phyloP scores from a whole-genome alignment of 2,797 vertebrate species.

The Meriones psammophilus region DNA sequence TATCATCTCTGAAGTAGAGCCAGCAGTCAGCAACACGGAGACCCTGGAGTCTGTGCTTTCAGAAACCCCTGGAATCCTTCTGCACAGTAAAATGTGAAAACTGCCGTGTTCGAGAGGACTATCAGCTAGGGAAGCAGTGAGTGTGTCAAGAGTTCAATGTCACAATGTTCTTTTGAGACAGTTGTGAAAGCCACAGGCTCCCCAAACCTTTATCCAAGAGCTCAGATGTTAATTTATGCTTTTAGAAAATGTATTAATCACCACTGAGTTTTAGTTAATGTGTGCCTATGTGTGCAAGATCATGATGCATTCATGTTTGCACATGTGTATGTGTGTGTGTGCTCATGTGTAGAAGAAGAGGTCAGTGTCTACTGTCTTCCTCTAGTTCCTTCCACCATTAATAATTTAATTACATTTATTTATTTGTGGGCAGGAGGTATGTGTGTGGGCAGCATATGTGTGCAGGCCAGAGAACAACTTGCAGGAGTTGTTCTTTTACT shows the following conservation, averaged over 20 bases:
- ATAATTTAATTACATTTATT: not conserved
- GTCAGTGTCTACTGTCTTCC: not conserved
- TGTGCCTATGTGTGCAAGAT: too few relatives aligned
- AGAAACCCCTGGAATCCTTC: accelerated
- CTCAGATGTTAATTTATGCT: not conserved
- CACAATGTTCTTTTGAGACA: not conserved
- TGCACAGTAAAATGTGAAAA: accelerated
- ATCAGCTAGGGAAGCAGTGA: accelerated
- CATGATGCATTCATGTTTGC: too few relatives aligned
- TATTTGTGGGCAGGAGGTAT: not conserved
- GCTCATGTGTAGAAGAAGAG: not conserved
- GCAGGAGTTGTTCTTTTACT: not conserved
- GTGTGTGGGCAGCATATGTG: not conserved
- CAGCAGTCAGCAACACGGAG: too few relatives aligned
- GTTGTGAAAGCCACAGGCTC: too few relatives aligned
- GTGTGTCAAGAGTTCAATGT: accelerated
- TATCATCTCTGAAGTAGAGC: accelerated
- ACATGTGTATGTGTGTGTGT: not conserved
- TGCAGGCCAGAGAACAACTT: not conserved
- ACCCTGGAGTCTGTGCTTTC: not conserved
- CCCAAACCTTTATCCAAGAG: not conserved
- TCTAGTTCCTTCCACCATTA: not conserved
- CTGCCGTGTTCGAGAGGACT: not conserved
- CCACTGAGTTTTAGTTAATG: not conserved
- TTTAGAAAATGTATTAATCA: not conserved